Percentiles rank a stretch among this genome's conserved stretches.
Evolutionary conservation across 2,797 vertebrate genomes (phyloP).

Genomic region (Rousettus madagascariensis): DNA sequence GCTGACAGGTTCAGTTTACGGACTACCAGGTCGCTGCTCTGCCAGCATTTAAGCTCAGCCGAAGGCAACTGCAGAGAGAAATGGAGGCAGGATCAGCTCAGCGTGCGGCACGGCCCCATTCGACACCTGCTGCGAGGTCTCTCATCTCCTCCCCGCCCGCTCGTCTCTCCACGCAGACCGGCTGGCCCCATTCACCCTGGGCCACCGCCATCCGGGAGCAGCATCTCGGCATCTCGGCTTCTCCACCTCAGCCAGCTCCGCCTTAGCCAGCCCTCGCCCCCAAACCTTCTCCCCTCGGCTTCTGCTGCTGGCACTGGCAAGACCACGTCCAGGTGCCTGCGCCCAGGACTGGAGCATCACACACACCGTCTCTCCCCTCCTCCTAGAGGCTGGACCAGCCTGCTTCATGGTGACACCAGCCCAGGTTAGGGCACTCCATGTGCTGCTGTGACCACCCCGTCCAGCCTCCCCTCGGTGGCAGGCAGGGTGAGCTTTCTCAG

Average conservation of each 20-base stretch:
- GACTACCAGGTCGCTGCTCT: neutral
- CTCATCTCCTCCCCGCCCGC: no score
- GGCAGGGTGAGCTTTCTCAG: neutral
- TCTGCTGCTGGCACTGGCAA: neutral
- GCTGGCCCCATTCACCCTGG: neutral
- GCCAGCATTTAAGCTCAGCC: neutral
- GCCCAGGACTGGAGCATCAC: neutral
- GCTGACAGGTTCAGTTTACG: no score
- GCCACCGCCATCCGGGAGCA: neutral
- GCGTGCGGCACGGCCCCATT: fast-evolving
- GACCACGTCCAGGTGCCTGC: neutral
- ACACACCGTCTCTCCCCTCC: neutral
- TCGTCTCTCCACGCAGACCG: neutral
- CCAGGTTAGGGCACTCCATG: neutral
- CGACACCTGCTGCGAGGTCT: neutral
- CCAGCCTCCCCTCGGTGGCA: neutral
- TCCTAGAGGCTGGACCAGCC: neutral
- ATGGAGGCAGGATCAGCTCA: fast-evolving
- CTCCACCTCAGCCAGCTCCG: neutral
- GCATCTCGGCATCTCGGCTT: neutral
- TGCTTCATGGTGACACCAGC: neutral
- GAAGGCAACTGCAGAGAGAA: no score
- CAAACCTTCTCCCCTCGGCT: neutral
- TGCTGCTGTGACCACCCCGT: neutral
- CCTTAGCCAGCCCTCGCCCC: fast-evolving